Base-by-base conservation (phyloP, 2,797 vertebrate genomes). In the Pseudochromis fuscus region DNA sequence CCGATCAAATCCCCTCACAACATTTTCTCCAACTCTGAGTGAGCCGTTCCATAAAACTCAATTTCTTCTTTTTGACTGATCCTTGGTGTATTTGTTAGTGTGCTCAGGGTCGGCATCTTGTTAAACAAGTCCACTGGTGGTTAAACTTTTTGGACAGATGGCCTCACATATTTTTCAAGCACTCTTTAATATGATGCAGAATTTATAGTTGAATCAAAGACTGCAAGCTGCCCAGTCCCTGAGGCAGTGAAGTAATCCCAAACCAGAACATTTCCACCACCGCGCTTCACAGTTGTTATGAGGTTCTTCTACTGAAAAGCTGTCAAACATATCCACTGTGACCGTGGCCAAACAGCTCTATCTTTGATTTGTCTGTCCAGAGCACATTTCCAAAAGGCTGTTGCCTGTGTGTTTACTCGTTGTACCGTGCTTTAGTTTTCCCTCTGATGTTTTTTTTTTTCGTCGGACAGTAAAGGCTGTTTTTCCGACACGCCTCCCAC, bases 191-290 rank as follows among this genome's bases (percentile, higher is more conserved):
- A 27, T 6, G 9, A 25, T 25, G 16, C 23, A 57, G 35, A 57
- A 40, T n/a, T 48, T 15, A 7, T 48, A 25, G 45, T 48, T 51
- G 35, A 48, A 61, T 61, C 58, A 5, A 4, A 33, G 21, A 48
- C 45, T 15, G 44, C 24, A 46, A 24, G 15, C 18, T 0, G 15
- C 30, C 18, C 23, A 10, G 31, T 60, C 13, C 15, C 28, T 12
- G 11, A 61, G 4, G 42, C 42, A 45, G 42, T 10, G 21, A 7
- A 46, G 58, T 15, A 33, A 48, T 30, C 33, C 58, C 31, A 24
- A 61, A 45, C 30, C 30, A 48, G 30, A 48, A 0, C 28, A 48
- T 46, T 46, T 46, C 0, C 45, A 46, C 44, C 27, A n/a, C 58
- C 15, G 23, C 7, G 21, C 21, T 45, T 21, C 21, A 45, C 44